Evolutionary conservation across 2,797 vertebrate genomes (phyloP), one percentile per base, ranked within the genome.

Genomic region (Falco novaeseelandiae): DNA sequence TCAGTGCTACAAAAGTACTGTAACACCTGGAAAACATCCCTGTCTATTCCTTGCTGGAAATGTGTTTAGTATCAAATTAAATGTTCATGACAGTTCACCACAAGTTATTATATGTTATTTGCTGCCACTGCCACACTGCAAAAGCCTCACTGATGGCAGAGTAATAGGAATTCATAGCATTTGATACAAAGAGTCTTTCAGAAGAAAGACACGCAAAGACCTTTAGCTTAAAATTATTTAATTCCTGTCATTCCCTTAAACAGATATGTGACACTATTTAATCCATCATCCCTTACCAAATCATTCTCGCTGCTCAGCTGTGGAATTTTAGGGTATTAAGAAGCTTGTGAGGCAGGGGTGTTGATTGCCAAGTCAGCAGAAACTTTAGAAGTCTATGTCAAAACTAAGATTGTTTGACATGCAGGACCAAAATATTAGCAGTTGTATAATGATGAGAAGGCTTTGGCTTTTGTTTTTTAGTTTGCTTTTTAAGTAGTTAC

Each of bases 51-150:
- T 94, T 90, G 71, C 93, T 97, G 94, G 92, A 97, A 97, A 89
- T 78, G 58, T 99, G 99, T 98, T 99, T 98, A 99, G 97, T 98
- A 46, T 99, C 98, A 99, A 98, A 95, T 98, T 99, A 99, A 99
- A 98, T 98, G 98, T 98, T 98, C 97, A 77, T 99, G 99, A 99
- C 98, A 99, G 98, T 98, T 98, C 96, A 98, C 98, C 98, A 73
- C 99, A 98, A 98, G 98, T 99, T 99, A 99, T 99, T 99, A 98
- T 98, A 99, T 98, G 98, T 98, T 99, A 99, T 98, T 98, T 97
- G 97, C 98, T 98, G 98, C 98, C 97, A 96, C 98, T 98, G 98
- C 98, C 98, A 97, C 98, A 96, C 97, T 97, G 98, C 98, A 97
- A 87, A 98, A 98, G 97, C 98, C 96, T 95, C 83, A n/a, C 67